Base-by-base conservation (phyloP, 2,797 vertebrate species). In the Picus viridis region DNA sequence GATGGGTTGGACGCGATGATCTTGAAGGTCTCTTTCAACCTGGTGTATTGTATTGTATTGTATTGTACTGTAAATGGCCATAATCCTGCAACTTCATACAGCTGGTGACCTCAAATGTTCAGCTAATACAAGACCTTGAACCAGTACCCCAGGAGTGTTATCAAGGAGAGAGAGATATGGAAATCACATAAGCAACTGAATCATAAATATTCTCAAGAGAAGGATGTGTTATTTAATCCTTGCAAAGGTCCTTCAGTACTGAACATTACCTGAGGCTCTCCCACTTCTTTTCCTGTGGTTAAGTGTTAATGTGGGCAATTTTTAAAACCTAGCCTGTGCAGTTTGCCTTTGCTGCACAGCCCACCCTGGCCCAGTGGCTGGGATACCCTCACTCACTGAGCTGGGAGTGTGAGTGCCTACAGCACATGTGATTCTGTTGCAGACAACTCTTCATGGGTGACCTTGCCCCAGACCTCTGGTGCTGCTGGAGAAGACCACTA, bases 341-440 rank as follows among this genome's bases (percentile, higher is more conserved):
- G 39, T 61, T 70, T 65, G 43, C 20, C 65, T 58, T 57, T 39
- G 19, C 34, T 61, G 20, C 6, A 3, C 39, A 82, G 51, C 12
- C 19, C 4, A 4, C 16, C 17, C 72, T 45, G 36, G 30, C 23
- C 15, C 1, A 0, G 41, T 17, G 11, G 5, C 29, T 58, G 39
- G 39, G 39, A 12, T 39, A 39, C 39, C 39, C 12, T 11, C n/a
- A 26, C 17, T 10, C 3, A 0, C 68, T 27, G 58, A 63, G 32
- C 34, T 47, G 36, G 47, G 20, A 30, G 1, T 36, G 16, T 19
- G 58, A 81, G 70, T 24, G 26, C 29, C n/a, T 12, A 9, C 43
- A 29, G 65, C 3, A 0, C 1, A 0, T 12, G 63, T 16, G 29
- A 26, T 57, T 30, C 5, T 51, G 11, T 32, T 24, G 2, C 2